Evolutionary conservation across 2,797 vertebrate genomes (phyloP).

Genomic region (Chiloscyllium punctatum): DNA sequence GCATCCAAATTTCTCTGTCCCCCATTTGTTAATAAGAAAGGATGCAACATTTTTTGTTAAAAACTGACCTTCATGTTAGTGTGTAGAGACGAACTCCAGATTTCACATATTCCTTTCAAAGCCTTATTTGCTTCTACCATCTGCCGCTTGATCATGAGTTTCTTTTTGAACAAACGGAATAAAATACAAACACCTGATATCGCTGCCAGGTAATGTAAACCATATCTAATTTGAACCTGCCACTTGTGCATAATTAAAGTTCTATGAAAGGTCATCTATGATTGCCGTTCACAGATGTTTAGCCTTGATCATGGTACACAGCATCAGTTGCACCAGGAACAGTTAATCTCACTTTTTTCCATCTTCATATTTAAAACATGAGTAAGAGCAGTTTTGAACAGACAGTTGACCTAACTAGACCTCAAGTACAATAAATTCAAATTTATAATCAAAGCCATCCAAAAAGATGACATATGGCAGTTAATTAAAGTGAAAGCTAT

Average conservation of each 20-base stretch:
- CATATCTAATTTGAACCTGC: slow-evolving; percentile 18
- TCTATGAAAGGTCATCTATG: slow-evolving; percentile 31
- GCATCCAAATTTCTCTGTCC: neutral
- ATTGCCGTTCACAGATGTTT: neutral
- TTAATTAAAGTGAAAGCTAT: neutral
- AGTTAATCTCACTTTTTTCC: slow-evolving; percentile 28
- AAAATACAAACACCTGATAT: slow-evolving; percentile 23
- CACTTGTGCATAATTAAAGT: slow-evolving; percentile 32
- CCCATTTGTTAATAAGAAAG: neutral
- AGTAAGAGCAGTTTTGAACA: neutral
- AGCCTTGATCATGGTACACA: neutral
- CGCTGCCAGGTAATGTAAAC: slow-evolving; percentile 8
- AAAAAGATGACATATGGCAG: neutral
- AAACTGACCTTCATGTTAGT: neutral
- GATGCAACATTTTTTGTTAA: neutral
- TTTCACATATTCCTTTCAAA: neutral
- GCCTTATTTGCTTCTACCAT: slow-evolving; percentile 14
- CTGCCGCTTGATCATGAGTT: slow-evolving; percentile 4
- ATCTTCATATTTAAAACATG: slow-evolving; percentile 11
- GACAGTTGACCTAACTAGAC: neutral
- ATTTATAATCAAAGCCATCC: neutral
- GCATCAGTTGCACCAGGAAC: neutral
- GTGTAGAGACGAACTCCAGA: neutral
- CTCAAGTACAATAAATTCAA: neutral
- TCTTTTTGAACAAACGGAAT: neutral